Base-by-base conservation (phyloP, 2,888 invertebrate genomes). In the Chloroclysta siterata region DNA sequence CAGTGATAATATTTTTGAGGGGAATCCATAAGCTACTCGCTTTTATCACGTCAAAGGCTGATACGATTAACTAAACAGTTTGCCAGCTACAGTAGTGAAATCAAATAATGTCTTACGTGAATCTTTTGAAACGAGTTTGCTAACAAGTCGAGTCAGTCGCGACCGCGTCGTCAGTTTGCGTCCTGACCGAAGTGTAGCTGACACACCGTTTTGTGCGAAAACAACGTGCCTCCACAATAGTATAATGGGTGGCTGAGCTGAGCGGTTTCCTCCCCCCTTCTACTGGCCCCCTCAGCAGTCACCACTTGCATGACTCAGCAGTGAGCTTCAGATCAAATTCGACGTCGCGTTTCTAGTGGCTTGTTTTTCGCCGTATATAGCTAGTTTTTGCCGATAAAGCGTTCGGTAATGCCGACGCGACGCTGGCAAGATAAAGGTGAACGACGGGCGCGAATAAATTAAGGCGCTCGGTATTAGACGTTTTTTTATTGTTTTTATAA, bases 221-320 rank as follows among this genome's bases (percentile, higher is more conserved):
- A 89, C 89, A 90, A 89, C 87, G 82, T 81, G 83, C 88, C 88
- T 84, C 87, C 84, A 84, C 85, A 85, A 83, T 87, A 84, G 84
- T 87, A 88, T 88, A 89, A 89, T 87, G 85, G 89, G 84, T 88
- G 84, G 88, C 88, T 85, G 86, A 88, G 85, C 80, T 74, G 84
- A 84, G 84, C 87, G 76, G 81, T 83, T 85, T 82, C 76, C 81
- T 77, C 78, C 72, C 76, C 71, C 75, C 76, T 73, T 71, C 74
- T 73, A 53, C 63, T 60, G 39, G 59, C 72, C 68, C 53, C 73
- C 72, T 72, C 73, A 60, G 70, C 75, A 75, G 72, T 77, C 81
- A 80, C 84, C 83, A 82, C 85, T 87, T 84, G 82, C 83, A 82
- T 90, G 90, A 91, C 82, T 90, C 90, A 89, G 89, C 89, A 82